Evolutionary conservation across 2,797 vertebrate species (phyloP), one percentile per base, ranked within the genome.

Genomic region (Cuculus canorus): DNA sequence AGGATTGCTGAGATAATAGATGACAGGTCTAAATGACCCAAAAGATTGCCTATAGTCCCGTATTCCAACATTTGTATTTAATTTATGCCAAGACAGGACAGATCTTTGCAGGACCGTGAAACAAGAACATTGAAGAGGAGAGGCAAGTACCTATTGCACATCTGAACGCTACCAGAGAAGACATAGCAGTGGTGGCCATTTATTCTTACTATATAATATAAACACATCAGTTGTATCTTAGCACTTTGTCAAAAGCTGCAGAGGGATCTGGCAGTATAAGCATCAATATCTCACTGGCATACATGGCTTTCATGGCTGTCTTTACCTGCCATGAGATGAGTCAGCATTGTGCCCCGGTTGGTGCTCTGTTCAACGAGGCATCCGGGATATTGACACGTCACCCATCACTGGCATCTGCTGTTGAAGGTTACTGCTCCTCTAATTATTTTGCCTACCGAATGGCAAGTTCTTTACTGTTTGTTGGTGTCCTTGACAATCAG

Each of bases 1-100:
- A 93, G 64, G 33, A 69, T 78, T 85, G 61, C 76, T 78, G 84
- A 93, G 86, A 96, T 94, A 95, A 93, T 68, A 76, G 79, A 94
- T 75, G 84, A 70, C 45, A 90, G 47, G 41, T 78, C 22, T 75
- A 85, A 95, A 91, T 59, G 75, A 94, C 64, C 82, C 61, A n/a
- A 71, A 82, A 92, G 33, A 82, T 30, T 88, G 82, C 65, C 88
- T 86, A 72, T 78, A 85, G 92, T 78, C 41, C 76, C 82, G 78
- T 25, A 65, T 57, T 88, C 45, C 52, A 57, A 57, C 53, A 88
- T 39, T 24, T 82, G 32, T 82, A 71, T 71, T 82, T 68, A 92
- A 86, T 39, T 82, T 48, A 60, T 47, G 47, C 33, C 16, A 45
- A 77, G 84, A 73, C 4, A 82, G 43, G 68, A n/a, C 30, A 35